Base-by-base conservation (phyloP, 1,140 invertebrate genomes). In the Ceratina calcarata region DNA sequence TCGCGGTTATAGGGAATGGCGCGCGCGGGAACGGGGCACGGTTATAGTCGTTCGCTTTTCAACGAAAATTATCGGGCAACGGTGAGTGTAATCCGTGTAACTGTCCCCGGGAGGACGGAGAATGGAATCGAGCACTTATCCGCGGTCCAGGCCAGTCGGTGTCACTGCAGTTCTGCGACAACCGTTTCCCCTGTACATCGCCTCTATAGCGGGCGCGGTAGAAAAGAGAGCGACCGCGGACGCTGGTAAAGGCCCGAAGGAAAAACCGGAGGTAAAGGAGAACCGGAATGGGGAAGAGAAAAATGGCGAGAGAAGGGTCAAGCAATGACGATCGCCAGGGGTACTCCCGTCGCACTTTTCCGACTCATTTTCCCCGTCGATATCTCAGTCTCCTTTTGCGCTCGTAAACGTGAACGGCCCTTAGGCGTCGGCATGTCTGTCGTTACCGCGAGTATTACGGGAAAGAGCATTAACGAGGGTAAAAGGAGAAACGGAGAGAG, bases 351-450 rank as follows among this genome's bases (percentile, higher is more conserved):
- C 87, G 84, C 85, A 89, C 85, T 89, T 89, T 90, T 89, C 85
- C 86, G 78, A 90, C 86, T 90, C 89, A 89, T 90, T 90, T 89
- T 89, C 87, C 78, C 79, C 69, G 57, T 72, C 86, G 88, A 89
- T 88, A 88, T 88, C 86, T 83, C 76, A 78, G 88, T 86, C 78
- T 78, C 74, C 81, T 73, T 81, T 84, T 82, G 68, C 70, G 81
- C 87, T 90, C 89, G 86, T 89, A 89, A 90, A 89, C 75, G 88
- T 85, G 87, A 89, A 89, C 85, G 88, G 88, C 87, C 87, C 89
- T 89, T 88, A 87, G 87, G 88, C 88, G 89, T 90, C 81, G 78
- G 81, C 72, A 69, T 84, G 85, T 86, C 85, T 77, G 82, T 84
- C 85, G 85, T 87, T 87, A 87, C 84, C 73, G 70, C 65, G 78